Evolutionary conservation across 2,113 vertebrate species (phyloP).

Genomic region (human): GRCh38 chr22:37614001-37614500

Average conservation of each 20-base stretch:
- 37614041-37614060: background rate
- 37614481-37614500: background rate
- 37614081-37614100: background rate
- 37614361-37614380: background rate
- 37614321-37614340: background rate
- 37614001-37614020: rapidly evolving
- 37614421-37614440: no score
- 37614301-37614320: rapidly evolving
- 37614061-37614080: background rate
- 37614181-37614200: constrained; percentile 91
- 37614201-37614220: constrained; percentile 95
- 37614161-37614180: background rate
- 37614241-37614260: constrained; percentile 95
- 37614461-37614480: background rate
- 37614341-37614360: background rate
- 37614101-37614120: background rate
- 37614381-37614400: background rate
- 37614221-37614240: constrained; percentile 93
- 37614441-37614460: background rate
- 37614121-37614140: background rate
- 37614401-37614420: background rate
- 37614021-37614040: rapidly evolving
- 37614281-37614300: background rate
- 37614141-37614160: background rate
- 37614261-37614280: constrained; percentile 95